Evolutionary conservation across 1,140 invertebrate genomes (phyloP), one percentile per base, ranked within the genome.

Genomic region (Papilio aristodemus): DNA sequence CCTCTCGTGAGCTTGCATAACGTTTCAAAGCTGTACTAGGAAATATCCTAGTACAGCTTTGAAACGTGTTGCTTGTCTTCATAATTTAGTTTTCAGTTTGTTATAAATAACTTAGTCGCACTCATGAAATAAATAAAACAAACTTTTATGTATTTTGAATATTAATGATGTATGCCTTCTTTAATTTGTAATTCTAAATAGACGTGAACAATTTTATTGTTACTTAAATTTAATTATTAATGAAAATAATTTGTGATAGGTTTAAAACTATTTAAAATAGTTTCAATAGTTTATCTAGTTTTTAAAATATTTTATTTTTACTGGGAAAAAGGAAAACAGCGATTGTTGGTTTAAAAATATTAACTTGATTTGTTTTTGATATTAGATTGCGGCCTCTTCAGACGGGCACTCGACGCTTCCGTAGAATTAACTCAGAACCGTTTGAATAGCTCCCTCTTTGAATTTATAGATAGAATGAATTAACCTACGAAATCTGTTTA

Each of bases 381-480:
- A 25, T 54, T 54, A 54, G 46, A 54, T 54, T 22, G 46, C 46
- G 43, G 14, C 43, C 46, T 11, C 46, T 54, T 54, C 46, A 54
- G 46, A 54, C 46, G 5, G 46, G 46, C 22, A 22, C 46, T 54
- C 46, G 22, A 25, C 9, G 46, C 46, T 54, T 25, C 46, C 46
- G 46, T 54, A 54, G 46, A 54, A 54, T 54, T 54, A 54, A 9
- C 46, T 54, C 46, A 54, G 46, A 25, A 25, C 46, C 19, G 10
- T 22, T 22, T 54, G 46, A 54, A 54, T 54, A 54, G 46, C 17
- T 9, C 46, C 46, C 46, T 54, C 46, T 9, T 9, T 54, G 46
- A 19, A 54, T 54, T 9, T 54, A 54, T 19, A 32, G 27, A 32
- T 8, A 17, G 43, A 2, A 10, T 54, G 19, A 25, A 54, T 54